Base-by-base conservation (phyloP, 2,888 invertebrate species). In the Gnatocerus cornutus region DNA sequence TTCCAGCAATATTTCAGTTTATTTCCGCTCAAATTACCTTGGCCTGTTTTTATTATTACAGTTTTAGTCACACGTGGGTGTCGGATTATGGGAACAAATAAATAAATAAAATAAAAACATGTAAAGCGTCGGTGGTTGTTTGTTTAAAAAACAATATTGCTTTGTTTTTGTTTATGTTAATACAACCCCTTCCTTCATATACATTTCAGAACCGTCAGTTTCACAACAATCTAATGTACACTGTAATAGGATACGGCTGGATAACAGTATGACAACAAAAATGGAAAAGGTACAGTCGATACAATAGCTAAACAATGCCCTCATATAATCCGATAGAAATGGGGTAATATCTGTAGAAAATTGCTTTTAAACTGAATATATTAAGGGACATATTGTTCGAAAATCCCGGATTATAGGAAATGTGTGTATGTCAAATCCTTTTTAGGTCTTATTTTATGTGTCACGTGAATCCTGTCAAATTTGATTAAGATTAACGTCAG, bases 321-420 rank as follows among this genome's bases (percentile, higher is more conserved):
- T 62, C 50, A 52, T 27, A 71, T 82, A 82, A 82, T 83, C 82
- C 80, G 75, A 77, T 79, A 77, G 75, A 80, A 82, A 82, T 82
- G 77, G 82, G 81, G 80, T 80, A 81, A 83, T 82, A 81, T 82
- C 79, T 81, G 80, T 77, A 80, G 82, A 81, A 83, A 82, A 83
- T 82, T 81, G 79, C 81, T 80, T 83, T 82, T 82, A 82, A 82
- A 82, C 78, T 80, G 82, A 82, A 83, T 83, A 82, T 79, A 81
- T 83, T 82, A 82, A 73, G 59, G 64, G 56, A 71, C 71, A 76
- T 78, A 80, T 82, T 82, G 81, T 81, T 74, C 74, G 61, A 65
- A 78, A 81, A 80, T 78, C 79, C 81, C 68, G 77, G 81, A 82
- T 82, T 82, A 81, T 76, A 73, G 81, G 78, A 79, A 78, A 78